These are phyloP conservation scores for Trichomalopsis sarcophagae DNA, from an alignment of 1,140 invertebrate genomes.

Conservation along the genomic window DNA sequence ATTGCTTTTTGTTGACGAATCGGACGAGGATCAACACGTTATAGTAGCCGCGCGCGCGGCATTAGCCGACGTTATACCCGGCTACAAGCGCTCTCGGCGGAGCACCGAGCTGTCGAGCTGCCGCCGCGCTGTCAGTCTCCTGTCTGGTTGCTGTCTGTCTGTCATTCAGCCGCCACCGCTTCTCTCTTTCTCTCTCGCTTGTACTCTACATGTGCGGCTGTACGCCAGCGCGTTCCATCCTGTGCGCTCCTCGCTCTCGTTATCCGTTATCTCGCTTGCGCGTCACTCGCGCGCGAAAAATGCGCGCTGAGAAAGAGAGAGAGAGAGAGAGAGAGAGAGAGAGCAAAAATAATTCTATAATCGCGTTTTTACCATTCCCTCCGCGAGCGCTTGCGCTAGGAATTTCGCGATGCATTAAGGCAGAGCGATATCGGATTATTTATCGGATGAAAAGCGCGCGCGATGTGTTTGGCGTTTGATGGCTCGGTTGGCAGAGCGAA, in stretches of 20 bases:
- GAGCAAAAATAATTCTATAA: conserved; percentile 13
- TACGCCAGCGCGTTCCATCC: conserved; percentile 31
- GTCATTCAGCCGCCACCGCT: conserved; percentile 65
- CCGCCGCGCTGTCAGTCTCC: conserved; percentile 70
- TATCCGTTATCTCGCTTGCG: conserved; percentile 22
- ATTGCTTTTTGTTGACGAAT: conserved; percentile 67
- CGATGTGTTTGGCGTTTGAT: not conserved
- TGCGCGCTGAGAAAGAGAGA: not conserved
- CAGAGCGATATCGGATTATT: not conserved
- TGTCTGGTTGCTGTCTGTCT: conserved; percentile 72
- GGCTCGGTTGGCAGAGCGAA: not conserved
- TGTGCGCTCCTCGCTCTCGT: conserved; percentile 36
- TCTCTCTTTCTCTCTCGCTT: conserved; percentile 57
- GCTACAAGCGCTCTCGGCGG: conserved; percentile 54
- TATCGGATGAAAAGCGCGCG: not conserved
- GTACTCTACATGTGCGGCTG: not conserved
- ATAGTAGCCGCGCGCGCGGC: conserved; percentile 60
- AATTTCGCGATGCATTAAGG: too few relatives aligned
- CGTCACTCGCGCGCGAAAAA: conserved; percentile 26
- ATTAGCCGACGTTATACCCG: conserved; percentile 65
- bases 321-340: not conserved
- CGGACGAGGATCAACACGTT: conserved; percentile 69
- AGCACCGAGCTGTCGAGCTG: conserved; percentile 68
- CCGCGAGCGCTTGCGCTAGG: too few relatives aligned
- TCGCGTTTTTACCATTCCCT: conserved; percentile 27